Evolutionary conservation across 2,797 vertebrate genomes (phyloP), one percentile per base, ranked within the genome.

Genomic region (Trachops cirrhosus): DNA sequence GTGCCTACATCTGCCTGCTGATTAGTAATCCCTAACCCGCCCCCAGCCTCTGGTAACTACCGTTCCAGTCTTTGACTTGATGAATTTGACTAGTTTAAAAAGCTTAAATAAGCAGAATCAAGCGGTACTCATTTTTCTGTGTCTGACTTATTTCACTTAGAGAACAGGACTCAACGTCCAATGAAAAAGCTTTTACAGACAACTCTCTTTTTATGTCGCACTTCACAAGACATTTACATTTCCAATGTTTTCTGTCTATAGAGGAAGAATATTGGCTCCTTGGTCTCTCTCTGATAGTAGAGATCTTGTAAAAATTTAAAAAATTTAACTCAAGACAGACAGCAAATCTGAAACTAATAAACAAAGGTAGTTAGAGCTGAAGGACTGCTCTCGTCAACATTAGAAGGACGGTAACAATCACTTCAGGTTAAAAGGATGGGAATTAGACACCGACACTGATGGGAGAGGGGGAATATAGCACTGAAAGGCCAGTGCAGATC

Each of bases 271-370:
- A 41, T 3, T 68, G 44, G 89, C 7, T 57, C 71, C 44, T 75
- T 74, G 19, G 59, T 88, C 77, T 90, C 71, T 39, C 9, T 41
- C 41, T 37, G n/a, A 90, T 48, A 85, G 26, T 21, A 44, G 1
- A 48, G 29, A 75, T 48, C 48, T 78, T 48, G 91, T 44, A 85
- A 82, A 83, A 48, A 19, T 39, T 41, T 52, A 19, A 59, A 82
- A 86, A 74, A 64, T 39, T 95, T 52, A 92, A 92, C 57, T 46
- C 8, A 54, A 86, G 87, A 48, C 34, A 84, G 62, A 82, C 46
- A 46, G 82, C 71, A 87, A 90, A 78, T 67, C 22, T 75, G 46
- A 87, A 84, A 93, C 29, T 82, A 82, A 94, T 73, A 46, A 79
- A 62, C 32, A 73, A 50, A n/a, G 12, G 46, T 5, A 86, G 39